These are phyloP conservation scores for Mylabris sibirica DNA, from an alignment of 2,888 invertebrate genomes.

Conservation along the genomic window DNA sequence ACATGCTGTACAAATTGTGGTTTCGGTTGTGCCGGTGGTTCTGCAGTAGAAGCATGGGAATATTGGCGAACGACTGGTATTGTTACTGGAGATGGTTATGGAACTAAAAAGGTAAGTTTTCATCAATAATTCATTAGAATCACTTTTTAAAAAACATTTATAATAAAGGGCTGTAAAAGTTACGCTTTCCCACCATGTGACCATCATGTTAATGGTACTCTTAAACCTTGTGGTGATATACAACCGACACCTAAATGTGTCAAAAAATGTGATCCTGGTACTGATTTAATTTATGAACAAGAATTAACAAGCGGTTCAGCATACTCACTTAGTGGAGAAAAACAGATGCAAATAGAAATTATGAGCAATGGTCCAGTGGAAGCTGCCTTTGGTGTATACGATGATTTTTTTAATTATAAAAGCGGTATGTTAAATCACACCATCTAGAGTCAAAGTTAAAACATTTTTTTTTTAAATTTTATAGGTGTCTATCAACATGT, in stretches of 20 bases:
- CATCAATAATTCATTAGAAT: slow-evolving; percentile 56
- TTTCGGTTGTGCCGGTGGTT: slow-evolving; percentile 82
- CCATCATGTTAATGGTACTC: slow-evolving; percentile 7
- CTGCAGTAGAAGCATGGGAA: slow-evolving; percentile 79
- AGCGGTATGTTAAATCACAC: slow-evolving; percentile 59
- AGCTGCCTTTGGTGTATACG: slow-evolving; percentile 83
- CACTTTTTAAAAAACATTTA: background rate
- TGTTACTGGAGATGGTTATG: slow-evolving; percentile 83
- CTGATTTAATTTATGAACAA: background rate
- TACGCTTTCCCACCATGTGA: slow-evolving; percentile 3
- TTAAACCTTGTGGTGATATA: background rate
- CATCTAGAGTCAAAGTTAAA: background rate
- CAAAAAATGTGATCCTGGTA: background rate
- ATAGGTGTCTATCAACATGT: slow-evolving; percentile 78
- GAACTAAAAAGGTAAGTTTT: slow-evolving; percentile 67
- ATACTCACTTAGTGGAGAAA: no score
- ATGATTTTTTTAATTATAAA: slow-evolving; percentile 83
- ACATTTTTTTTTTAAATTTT: slow-evolving; percentile 14
- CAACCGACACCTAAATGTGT: no score
- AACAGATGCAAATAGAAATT: slow-evolving; percentile 80
- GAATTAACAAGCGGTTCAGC: background rate
- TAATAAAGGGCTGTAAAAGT: background rate
- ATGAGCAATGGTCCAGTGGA: slow-evolving; percentile 86
- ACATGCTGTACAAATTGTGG: slow-evolving; percentile 81
- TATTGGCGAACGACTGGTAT: slow-evolving; percentile 83